phyloP scores from a whole-genome alignment of 2,888 invertebrate species.

The Stenoptilia bipunctidactyla region DNA sequence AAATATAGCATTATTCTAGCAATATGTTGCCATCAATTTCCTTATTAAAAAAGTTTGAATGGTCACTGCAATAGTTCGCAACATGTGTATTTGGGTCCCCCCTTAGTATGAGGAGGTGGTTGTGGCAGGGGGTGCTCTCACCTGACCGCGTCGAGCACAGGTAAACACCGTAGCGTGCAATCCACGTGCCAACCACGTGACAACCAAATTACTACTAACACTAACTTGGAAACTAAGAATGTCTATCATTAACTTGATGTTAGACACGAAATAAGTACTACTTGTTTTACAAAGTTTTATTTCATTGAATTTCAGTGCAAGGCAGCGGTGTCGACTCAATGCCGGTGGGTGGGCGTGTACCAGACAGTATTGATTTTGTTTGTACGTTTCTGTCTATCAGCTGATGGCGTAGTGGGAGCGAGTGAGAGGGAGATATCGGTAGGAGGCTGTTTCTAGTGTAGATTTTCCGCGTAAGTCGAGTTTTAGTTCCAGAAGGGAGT shows the following conservation, averaged over 20 bases:
- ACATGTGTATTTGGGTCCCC: neutral
- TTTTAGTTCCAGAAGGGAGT: constrained; percentile 38
- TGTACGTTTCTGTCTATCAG: constrained; percentile 40
- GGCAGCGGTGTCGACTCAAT: constrained; percentile 64
- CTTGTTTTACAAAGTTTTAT: constrained; percentile 59
- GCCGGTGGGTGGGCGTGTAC: constrained; percentile 57
- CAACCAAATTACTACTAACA: neutral
- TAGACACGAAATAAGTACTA: neutral
- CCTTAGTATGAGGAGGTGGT: constrained; percentile 10
- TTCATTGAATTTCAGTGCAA: constrained; percentile 63
- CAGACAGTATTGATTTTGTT: constrained; percentile 69
- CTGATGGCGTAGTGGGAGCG: constrained; percentile 27
- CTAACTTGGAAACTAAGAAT: neutral
- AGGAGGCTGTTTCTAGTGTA: constrained; percentile 53
- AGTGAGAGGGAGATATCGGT: constrained; percentile 37
- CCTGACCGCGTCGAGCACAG: constrained; percentile 58
- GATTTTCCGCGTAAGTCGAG: constrained; percentile 58
- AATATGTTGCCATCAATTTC: neutral
- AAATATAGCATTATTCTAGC: neutral
- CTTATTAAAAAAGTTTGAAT: constrained; percentile 1
- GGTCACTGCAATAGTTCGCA: neutral
- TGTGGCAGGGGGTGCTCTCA: constrained; percentile 36
- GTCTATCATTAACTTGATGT: neutral
- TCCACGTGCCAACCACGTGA: constrained; percentile 62
- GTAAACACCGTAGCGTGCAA: constrained; percentile 68